phyloP scores from a whole-genome alignment of 2,888 invertebrate genomes.

The Eumacrocentrus americanus region DNA sequence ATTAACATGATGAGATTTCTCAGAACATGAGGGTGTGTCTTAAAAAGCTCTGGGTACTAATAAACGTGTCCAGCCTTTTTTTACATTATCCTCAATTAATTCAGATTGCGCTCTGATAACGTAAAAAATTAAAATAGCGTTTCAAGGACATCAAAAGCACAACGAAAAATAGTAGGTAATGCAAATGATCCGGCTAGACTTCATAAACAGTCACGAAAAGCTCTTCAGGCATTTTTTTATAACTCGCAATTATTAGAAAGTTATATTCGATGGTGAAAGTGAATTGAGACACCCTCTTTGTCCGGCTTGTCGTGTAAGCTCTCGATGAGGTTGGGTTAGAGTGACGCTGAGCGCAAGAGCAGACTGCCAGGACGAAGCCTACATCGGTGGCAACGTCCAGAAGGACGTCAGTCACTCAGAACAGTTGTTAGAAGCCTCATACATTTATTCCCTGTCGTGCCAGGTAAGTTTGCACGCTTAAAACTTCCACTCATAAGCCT shows the following conservation, averaged over 20 bases:
- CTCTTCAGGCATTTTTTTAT: neutral
- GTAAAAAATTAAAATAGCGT: too few relatives aligned
- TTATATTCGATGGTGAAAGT: constrained; percentile 9
- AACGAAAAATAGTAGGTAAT: neutral
- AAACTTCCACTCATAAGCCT: too few relatives aligned
- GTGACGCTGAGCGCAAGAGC: constrained; percentile 53
- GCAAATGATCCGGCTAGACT: neutral
- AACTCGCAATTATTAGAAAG: neutral
- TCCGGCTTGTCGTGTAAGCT: constrained; percentile 28
- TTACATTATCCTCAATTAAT: too few relatives aligned
- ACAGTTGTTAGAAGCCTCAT: neutral
- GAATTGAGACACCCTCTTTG: neutral
- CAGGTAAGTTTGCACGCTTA: too few relatives aligned
- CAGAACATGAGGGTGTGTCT: too few relatives aligned
- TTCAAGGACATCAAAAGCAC: neutral
- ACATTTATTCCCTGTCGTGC: too few relatives aligned
- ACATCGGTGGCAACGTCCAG: constrained; percentile 30
- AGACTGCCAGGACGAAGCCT: constrained; percentile 52
- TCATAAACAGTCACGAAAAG: neutral
- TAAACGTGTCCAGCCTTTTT: too few relatives aligned
- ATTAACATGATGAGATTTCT: too few relatives aligned
- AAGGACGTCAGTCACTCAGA: neutral
- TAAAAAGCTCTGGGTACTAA: neutral
- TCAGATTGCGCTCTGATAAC: too few relatives aligned
- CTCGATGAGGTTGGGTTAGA: constrained; percentile 46